Conservation (phyloP, 2,888 invertebrate genomes). For the Leptodirus hochenwartii region DNA sequence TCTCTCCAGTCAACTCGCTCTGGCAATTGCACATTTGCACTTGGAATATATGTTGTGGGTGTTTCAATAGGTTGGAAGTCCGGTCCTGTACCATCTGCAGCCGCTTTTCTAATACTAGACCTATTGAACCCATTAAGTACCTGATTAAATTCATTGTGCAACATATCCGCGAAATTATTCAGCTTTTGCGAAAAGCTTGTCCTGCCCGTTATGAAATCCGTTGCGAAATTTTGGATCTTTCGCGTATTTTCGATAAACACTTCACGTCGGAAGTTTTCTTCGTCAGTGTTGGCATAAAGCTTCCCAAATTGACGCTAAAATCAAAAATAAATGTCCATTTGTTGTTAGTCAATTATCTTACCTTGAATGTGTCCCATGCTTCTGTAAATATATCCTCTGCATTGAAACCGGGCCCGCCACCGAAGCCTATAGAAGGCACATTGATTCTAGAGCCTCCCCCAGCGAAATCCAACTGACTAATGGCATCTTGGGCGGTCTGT, state of each 20-base stretch:
- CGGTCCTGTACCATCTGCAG: background rate
- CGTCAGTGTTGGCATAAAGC: slow-evolving; percentile 18
- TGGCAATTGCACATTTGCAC: slow-evolving; percentile 22
- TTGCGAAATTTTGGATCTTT: slow-evolving; percentile 22
- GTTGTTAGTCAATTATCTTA: too few species aligned
- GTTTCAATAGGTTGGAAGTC: too few species aligned
- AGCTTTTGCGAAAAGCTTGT: slow-evolving; percentile 20
- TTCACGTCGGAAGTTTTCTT: slow-evolving; percentile 21
- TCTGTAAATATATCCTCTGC: too few species aligned
- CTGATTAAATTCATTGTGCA: slow-evolving; percentile 22
- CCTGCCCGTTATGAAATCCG: slow-evolving; percentile 20
- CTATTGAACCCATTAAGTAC: slow-evolving; percentile 24
- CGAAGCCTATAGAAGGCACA: too few species aligned
- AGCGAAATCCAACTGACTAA: too few species aligned
- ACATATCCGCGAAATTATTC: slow-evolving; percentile 23
- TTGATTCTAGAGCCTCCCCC: too few species aligned
- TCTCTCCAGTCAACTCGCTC: slow-evolving; percentile 24
- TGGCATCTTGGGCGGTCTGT: too few species aligned
- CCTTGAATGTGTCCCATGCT: too few species aligned
- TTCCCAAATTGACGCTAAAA: slow-evolving; percentile 21
- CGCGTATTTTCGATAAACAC: slow-evolving; percentile 24
- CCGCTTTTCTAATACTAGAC: slow-evolving; percentile 23
- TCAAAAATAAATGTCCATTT: too few species aligned
- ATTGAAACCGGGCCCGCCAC: too few species aligned
- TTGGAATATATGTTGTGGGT: slow-evolving; percentile 20